These are phyloP conservation scores for Octodonta nipae DNA, from an alignment of 2,888 invertebrate genomes.

Conservation along the genomic window DNA sequence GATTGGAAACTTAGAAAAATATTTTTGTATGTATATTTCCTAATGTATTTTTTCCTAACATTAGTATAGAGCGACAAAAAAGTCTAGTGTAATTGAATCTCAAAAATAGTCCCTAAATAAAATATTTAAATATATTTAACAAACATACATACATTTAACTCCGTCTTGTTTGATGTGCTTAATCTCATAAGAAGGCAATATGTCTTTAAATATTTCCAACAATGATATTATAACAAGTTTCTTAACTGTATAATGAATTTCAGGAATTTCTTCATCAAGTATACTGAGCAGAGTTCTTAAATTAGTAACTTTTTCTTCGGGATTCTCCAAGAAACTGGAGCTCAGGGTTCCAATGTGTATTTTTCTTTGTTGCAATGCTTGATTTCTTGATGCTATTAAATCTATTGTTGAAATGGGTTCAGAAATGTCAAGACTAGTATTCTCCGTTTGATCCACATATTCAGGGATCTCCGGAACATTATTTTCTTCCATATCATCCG, in stretches of 20 bases:
- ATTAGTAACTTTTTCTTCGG: constrained; percentile 67
- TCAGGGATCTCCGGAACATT: constrained; percentile 17
- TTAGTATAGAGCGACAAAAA: too few species aligned
- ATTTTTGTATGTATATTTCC: constrained; percentile 3
- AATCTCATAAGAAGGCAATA: constrained; percentile 82
- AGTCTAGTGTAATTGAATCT: too few species aligned
- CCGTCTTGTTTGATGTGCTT: constrained; percentile 57
- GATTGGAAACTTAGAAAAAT: too few species aligned
- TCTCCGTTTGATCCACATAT: too few species aligned
- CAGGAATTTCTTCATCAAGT: constrained; percentile 59
- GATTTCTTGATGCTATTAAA: constrained; percentile 57
- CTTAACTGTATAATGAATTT: constrained; percentile 58
- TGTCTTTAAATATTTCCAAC: constrained; percentile 81
- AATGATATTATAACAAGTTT: constrained; percentile 71
- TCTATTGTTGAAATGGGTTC: constrained; percentile 58
- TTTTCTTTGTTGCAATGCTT: constrained; percentile 60
- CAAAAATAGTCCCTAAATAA: too few species aligned
- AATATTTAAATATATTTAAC: constrained; percentile 22
- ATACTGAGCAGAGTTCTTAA: constrained; percentile 61
- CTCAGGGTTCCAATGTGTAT: constrained; percentile 70
- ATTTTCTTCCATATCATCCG: constrained; percentile 12
- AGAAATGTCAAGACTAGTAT: constrained; percentile 21
- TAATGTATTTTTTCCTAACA: too few species aligned
- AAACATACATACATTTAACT: constrained; percentile 59
- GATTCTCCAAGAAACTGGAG: constrained; percentile 71